These are phyloP conservation scores for Colletes gigas DNA, from an alignment of 1,140 invertebrate species.

Conservation along the genomic window DNA sequence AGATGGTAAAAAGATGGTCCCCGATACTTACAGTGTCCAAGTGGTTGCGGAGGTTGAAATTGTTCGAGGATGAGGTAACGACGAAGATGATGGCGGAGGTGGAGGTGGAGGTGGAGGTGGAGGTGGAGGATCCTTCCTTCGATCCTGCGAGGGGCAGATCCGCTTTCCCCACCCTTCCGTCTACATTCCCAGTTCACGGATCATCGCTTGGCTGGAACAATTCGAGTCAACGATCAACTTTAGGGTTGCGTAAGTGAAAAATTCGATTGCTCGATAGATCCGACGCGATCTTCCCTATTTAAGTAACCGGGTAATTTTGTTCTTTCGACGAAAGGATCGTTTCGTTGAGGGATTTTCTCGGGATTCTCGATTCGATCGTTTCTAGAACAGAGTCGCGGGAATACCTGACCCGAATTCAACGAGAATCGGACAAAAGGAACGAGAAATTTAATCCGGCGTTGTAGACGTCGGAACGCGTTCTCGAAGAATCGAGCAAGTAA, in stretches of 20 bases:
- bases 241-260: slow-evolving; percentile 15
- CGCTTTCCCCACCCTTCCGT: slow-evolving; percentile 58
- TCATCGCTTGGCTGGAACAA: slow-evolving; percentile 65
- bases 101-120: slow-evolving; percentile 66
- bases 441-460: background rate
- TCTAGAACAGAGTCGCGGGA: background rate
- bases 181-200: slow-evolving; percentile 71
- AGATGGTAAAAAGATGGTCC: background rate
- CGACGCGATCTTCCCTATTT: background rate
- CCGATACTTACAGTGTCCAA: slow-evolving; percentile 66
- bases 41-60: slow-evolving; percentile 50
- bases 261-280: slow-evolving; percentile 25
- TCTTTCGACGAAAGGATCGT: too few species aligned
- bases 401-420: background rate
- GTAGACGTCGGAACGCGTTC: background rate
- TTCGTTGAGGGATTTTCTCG: too few species aligned
- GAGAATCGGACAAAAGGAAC: background rate
- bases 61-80: slow-evolving; percentile 44
- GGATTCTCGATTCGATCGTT: background rate
- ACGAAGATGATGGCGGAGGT: slow-evolving; percentile 62
- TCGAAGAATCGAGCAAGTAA: background rate
- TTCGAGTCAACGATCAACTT: slow-evolving; percentile 12
- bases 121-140: slow-evolving; percentile 66
- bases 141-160: slow-evolving; percentile 67
- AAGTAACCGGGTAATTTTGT: background rate